Conservation (phyloP, 2,888 invertebrate species). For the Eilema depressum region DNA sequence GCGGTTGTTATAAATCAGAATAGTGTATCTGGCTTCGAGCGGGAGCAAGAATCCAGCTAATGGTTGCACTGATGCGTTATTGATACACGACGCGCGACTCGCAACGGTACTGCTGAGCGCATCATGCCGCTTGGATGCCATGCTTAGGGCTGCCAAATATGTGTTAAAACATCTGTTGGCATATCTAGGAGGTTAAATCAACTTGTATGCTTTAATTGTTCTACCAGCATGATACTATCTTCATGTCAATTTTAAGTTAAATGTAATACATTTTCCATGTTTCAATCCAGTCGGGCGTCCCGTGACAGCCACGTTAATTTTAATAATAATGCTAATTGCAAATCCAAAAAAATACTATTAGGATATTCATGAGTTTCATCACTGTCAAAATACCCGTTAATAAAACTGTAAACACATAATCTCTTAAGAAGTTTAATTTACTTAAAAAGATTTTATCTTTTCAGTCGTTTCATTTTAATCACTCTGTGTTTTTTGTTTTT, state of each 20-base stretch:
- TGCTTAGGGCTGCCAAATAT: slow-evolving; percentile 35
- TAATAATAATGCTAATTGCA: background rate
- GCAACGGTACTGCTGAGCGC: slow-evolving; percentile 54
- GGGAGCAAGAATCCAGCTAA: slow-evolving; percentile 51
- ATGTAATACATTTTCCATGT: background rate
- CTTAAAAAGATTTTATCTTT: slow-evolving; percentile 2
- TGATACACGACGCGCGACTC: slow-evolving; percentile 55
- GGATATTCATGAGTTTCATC: background rate
- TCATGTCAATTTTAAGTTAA: background rate
- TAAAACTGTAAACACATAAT: slow-evolving; percentile 4
- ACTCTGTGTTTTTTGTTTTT: background rate
- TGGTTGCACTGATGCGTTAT: slow-evolving; percentile 61
- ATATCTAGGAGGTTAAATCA: too few relatives aligned
- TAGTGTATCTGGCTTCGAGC: slow-evolving; percentile 42
- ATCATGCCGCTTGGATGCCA: slow-evolving; percentile 44
- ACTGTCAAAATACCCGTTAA: slow-evolving; percentile 4
- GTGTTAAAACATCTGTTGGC: background rate
- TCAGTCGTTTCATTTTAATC: slow-evolving; percentile 1
- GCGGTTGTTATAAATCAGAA: slow-evolving; percentile 47
- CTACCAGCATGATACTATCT: background rate
- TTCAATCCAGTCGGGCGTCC: background rate
- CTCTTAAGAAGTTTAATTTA: background rate
- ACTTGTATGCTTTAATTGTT: background rate
- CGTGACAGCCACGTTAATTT: background rate
- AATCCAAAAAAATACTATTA: background rate